Evolutionary conservation across 2,888 invertebrate species (phyloP).

Genomic region (Resseliella maxima): DNA sequence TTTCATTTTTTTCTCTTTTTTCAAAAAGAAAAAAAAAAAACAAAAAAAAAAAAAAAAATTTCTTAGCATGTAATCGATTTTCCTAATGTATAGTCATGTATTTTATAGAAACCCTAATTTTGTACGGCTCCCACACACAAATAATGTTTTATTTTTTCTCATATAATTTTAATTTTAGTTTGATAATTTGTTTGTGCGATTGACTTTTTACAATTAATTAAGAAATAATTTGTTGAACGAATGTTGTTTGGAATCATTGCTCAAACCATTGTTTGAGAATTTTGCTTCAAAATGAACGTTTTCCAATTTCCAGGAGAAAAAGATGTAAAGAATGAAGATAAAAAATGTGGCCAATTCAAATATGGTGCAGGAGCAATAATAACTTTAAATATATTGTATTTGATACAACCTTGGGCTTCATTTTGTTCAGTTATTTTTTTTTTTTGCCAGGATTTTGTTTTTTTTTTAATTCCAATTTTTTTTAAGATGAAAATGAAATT

Average conservation of each 20-base stretch:
- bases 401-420: neutral
- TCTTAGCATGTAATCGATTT: constrained; percentile 29
- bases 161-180: neutral
- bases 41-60: neutral
- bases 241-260: too few species aligned
- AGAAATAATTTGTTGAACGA: neutral
- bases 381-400: neutral
- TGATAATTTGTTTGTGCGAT: neutral
- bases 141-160: neutral
- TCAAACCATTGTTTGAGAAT: neutral
- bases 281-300: neutral
- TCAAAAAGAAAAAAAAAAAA: neutral
- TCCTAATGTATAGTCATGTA: constrained; percentile 28
- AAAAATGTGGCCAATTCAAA: neutral
- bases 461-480: neutral
- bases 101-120: neutral
- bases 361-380: too few species aligned
- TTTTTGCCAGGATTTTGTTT: neutral
- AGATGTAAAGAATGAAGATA: neutral
- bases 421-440: neutral
- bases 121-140: neutral
- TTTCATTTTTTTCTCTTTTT: neutral
- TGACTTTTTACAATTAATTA: neutral
- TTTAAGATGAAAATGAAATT: constrained; percentile 31
- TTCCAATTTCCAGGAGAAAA: neutral